phyloP scores from a whole-genome alignment of 2,113 vertebrate species.

The Urocolius indicus region DNA sequence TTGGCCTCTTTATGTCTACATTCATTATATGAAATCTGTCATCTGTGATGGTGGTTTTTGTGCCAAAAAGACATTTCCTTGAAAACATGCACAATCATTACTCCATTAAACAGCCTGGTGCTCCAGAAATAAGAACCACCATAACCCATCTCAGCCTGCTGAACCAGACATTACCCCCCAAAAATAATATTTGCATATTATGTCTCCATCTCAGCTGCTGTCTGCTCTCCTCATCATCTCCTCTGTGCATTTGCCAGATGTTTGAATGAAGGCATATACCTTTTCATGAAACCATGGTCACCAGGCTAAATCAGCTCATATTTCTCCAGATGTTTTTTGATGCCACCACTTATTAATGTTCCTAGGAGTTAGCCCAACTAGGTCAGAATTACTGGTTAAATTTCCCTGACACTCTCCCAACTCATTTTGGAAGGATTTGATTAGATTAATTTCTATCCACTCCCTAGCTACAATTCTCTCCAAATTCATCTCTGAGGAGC shows the following conservation, averaged over 20 bases:
- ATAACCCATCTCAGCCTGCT: not conserved
- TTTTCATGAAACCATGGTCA: not conserved
- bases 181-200: not conserved
- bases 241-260: constrained; percentile 19
- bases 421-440: not conserved
- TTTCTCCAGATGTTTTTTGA: constrained; percentile 61
- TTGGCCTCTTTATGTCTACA: not conserved
- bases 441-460: not conserved
- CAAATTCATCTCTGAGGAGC: not conserved
- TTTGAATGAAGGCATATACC: not conserved
- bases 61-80: not conserved
- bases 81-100: not conserved
- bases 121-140: not conserved
- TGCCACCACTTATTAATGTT: constrained; percentile 26
- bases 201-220: not conserved
- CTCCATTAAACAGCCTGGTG: not conserved
- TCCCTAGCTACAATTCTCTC: not conserved
- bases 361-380: not conserved
- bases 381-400: not conserved
- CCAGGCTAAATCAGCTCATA: not conserved
- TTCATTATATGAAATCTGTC: not conserved
- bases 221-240: constrained; percentile 45
- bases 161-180: not conserved
- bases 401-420: not conserved
- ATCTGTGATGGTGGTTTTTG: not conserved